Conservation (phyloP, 2,113 vertebrate species). For the Platysternon megacephalum region DNA sequence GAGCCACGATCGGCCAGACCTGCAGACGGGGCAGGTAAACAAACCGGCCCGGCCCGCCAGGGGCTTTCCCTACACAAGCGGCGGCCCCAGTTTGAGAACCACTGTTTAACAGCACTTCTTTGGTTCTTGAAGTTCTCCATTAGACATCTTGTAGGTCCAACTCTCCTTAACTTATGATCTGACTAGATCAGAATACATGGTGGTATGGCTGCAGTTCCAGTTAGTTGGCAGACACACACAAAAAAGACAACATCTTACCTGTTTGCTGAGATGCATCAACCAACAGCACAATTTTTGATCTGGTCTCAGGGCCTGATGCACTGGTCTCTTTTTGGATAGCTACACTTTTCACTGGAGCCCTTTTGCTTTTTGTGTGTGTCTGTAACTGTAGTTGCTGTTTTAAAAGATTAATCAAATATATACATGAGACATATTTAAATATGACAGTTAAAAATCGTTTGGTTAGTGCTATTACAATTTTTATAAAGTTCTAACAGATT, state of each 20-base stretch:
- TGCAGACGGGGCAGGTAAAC: too few species aligned
- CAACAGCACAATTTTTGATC: constrained; percentile 92
- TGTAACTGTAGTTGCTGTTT: constrained; percentile 80
- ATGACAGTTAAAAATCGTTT: background rate
- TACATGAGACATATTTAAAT: background rate
- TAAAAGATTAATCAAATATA: constrained; percentile 4
- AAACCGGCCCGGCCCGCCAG: too few species aligned
- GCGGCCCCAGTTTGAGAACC: too few species aligned
- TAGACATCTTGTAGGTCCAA: background rate
- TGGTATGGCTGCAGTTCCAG: background rate
- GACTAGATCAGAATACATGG: background rate
- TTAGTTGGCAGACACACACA: background rate
- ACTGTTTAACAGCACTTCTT: background rate
- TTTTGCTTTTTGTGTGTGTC: constrained; percentile 86
- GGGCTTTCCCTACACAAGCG: too few species aligned
- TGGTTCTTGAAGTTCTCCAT: background rate
- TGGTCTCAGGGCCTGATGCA: constrained; percentile 88
- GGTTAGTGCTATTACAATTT: background rate
- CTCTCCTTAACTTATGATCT: background rate
- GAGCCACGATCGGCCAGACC: too few species aligned
- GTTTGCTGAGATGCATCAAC: constrained; percentile 98
- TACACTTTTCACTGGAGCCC: constrained; percentile 91
- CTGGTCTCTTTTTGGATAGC: constrained; percentile 96
- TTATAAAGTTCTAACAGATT: background rate
- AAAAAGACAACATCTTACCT: constrained; percentile 77